Evolutionary conservation across 1,140 invertebrate genomes (phyloP).

Genomic region (Orchesella cincta): DNA sequence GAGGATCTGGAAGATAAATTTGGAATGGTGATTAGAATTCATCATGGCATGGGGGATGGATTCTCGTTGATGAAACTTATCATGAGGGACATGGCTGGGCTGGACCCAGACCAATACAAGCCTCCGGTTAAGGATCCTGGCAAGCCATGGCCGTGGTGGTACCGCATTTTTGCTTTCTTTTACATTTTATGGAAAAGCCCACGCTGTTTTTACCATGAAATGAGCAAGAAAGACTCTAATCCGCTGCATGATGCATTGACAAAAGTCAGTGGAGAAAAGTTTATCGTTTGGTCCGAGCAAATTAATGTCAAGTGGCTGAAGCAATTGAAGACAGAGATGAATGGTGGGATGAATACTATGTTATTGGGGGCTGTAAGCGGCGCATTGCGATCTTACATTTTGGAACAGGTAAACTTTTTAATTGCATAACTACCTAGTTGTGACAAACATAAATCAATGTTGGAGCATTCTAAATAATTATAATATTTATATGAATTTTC

Average conservation of each 20-base stretch:
- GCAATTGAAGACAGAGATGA: conserved; percentile 33
- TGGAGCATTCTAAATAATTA: too few relatives aligned
- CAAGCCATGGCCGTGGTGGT: conserved; percentile 24
- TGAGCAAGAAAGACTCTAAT: conserved; percentile 36
- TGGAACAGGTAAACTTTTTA: conserved; percentile 32
- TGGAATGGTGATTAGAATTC: conserved; percentile 43
- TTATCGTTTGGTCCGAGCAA: conserved; percentile 40
- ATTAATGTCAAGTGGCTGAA: conserved; percentile 44
- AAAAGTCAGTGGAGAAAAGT: conserved; percentile 35
- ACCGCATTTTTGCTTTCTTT: conserved; percentile 37
- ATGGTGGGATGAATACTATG: conserved; percentile 42
- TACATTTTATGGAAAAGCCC: conserved; percentile 42
- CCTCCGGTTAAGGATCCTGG: conserved; percentile 19
- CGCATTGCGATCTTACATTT: conserved; percentile 36
- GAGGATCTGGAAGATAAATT: conserved; percentile 29
- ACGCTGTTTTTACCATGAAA: conserved; percentile 20
- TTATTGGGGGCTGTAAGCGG: conserved; percentile 37
- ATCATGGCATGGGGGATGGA: conserved; percentile 49
- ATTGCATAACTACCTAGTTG: background rate
- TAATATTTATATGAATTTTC: background rate
- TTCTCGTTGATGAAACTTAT: conserved; percentile 49
- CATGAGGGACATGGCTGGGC: conserved; percentile 43
- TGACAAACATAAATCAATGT: too few relatives aligned
- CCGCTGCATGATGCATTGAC: conserved; percentile 34
- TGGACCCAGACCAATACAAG: conserved; percentile 2